A percentile compares a stretch with the other conserved stretches of the same genome.
These are phyloP conservation scores for Bactericera cockerelli DNA, from an alignment of 1,140 invertebrate genomes.

Conservation along the genomic window DNA sequence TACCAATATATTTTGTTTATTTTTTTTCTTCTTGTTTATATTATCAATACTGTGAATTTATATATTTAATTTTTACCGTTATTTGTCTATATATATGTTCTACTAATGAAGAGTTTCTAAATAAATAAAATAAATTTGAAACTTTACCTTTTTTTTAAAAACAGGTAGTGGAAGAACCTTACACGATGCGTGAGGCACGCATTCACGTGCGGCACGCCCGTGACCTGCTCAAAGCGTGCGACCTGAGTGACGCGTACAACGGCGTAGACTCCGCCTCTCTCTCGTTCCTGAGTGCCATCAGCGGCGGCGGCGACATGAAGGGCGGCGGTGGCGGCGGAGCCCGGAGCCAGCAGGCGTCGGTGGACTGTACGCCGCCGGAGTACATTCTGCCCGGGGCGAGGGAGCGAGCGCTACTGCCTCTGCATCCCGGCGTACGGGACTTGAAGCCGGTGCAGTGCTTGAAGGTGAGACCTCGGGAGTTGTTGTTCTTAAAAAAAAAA, in stretches of 20 bases:
- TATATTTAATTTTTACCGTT: no score
- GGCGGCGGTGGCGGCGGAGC: constrained; percentile 87
- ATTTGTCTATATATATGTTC: no score
- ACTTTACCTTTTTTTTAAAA: no score
- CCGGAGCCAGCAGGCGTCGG: constrained; percentile 64
- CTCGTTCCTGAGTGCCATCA: constrained; percentile 86
- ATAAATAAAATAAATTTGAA: no score
- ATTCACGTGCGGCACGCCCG: constrained; percentile 94
- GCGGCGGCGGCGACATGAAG: constrained; percentile 68
- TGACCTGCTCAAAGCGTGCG: constrained; percentile 86
- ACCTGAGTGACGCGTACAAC: constrained; percentile 85
- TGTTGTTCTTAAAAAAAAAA: not conserved
- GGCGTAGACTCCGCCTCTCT: constrained; percentile 92
- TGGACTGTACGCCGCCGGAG: constrained; percentile 94
- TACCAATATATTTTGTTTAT: no score
- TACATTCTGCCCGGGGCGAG: constrained; percentile 84
- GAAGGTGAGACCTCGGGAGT: constrained; percentile 50
- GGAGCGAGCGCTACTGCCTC: constrained; percentile 67
- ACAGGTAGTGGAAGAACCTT: constrained; percentile 82
- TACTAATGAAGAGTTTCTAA: no score
- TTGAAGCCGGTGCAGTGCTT: constrained; percentile 76
- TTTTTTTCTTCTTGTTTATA: no score
- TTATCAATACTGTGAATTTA: no score
- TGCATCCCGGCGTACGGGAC: constrained; percentile 77
- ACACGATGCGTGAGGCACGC: constrained; percentile 91